Base-by-base conservation (phyloP, 2,888 invertebrate species). In the Ormyrus rosae region DNA sequence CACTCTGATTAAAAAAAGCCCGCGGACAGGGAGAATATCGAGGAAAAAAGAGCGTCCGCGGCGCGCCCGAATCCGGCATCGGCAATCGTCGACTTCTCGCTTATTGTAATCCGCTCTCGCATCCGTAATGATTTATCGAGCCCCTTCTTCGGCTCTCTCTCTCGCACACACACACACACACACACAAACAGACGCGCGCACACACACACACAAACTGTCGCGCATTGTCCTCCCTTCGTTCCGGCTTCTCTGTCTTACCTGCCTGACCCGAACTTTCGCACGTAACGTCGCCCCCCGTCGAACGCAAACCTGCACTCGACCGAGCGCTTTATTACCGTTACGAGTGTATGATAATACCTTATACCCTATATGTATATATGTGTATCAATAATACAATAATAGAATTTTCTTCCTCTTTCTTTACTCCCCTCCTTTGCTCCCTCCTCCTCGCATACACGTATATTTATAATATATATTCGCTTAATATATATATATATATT, bases 391-490 rank as follows among this genome's bases (percentile, higher is more conserved):
- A 6, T 63, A 56, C 19, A 7, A 7, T 45, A 58, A 9, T 48
- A 45, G 9, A 19, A 48, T 61, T 46, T 63, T 70, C 19, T 48
- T 58, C 10, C 64, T 70, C 6, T 45, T 68, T 5, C 9, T 51
- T 53, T 68, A n/a, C 60, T 13, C 50, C 19, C 53, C 10, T 53
- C 19, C 9, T 53, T 53, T 11, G 7, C 46, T 56, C n/a, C n/a
- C 34, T 56, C 60, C 11, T 51, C 13, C 64, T 50, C 53, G 50
- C 74, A 46, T 73, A 81, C 71, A 74, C 60, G 61, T 80, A 81
- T 82, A 77, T 82, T 78, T 83, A 75, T 78, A 79, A 78, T 79
- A 82, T 80, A 19, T 19, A 77, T 82, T 78, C 80, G 78, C 64
- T 69, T 75, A 75, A 73, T 75, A 76, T 76, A 80, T 81, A 71